These are phyloP conservation scores for Exocentrus adspersus DNA, from an alignment of 2,888 invertebrate species.

Conservation along the genomic window DNA sequence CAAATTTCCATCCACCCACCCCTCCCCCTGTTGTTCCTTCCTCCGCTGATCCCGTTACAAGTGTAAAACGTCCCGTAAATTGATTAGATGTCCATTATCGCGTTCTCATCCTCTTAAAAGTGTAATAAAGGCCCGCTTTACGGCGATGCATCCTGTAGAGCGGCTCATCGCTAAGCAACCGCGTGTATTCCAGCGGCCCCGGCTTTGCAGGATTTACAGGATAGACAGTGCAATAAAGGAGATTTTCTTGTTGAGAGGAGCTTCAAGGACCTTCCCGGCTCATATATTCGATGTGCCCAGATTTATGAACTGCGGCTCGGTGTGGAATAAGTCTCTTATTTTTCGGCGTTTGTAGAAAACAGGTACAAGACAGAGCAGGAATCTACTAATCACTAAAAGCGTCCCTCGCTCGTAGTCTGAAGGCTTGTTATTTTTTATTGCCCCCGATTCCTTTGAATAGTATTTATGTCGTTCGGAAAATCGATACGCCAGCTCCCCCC, in stretches of 20 bases:
- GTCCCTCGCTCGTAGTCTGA: not conserved
- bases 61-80: constrained; percentile 38
- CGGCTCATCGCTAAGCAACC: constrained; percentile 55
- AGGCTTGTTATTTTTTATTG: constrained; percentile 30
- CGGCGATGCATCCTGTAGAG: constrained; percentile 46
- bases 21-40: not conserved
- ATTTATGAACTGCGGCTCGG: constrained; percentile 57
- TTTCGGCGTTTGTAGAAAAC: constrained; percentile 14
- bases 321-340: constrained; percentile 27
- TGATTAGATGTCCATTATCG: constrained; percentile 46
- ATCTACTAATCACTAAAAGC: not conserved
- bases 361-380: too few species aligned
- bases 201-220: constrained; percentile 54
- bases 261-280: constrained; percentile 60
- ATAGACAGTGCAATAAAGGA: constrained; percentile 59
- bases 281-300: constrained; percentile 60
- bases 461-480: constrained; percentile 36
- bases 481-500: constrained; percentile 20
- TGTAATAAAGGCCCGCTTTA: constrained; percentile 56
- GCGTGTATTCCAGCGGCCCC: constrained; percentile 39
- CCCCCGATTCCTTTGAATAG: constrained; percentile 32
- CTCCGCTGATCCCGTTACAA: constrained; percentile 27
- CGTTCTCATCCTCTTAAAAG: constrained; percentile 58
- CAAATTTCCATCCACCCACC: too few species aligned
- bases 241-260: constrained; percentile 65